Base-by-base conservation (phyloP, 1,140 invertebrate species). In the Medauroidea extradentata region DNA sequence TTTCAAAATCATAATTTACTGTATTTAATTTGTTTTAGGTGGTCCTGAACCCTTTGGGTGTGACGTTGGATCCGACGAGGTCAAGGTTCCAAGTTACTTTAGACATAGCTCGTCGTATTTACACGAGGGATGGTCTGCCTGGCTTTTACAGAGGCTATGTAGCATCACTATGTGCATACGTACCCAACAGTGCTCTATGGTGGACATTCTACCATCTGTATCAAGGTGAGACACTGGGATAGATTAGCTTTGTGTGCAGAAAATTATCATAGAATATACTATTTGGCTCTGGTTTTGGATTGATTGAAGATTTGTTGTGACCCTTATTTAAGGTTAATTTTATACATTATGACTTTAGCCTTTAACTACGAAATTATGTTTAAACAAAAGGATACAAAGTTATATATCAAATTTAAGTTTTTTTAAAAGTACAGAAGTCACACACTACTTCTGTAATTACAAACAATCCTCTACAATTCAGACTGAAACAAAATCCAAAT, bases 151-250 rank as follows among this genome's bases (percentile, higher is more conserved):
- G 94, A 63, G 96, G 96, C 0, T 98, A 98, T 73, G 79, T 88
- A 25, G 93, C 94, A 23, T 97, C 94, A 18, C 76, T 98, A 1
- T 87, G 88, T 62, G 90, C 93, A 3, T 98, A 96, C 77, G 93
- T 96, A 58, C 94, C 95, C 8, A 97, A 94, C 73, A 95, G 92
- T 58, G 95, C 94, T 11, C 80, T 97, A 19, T 98, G 95, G 94
- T 98, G 95, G 95, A 87, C 87, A 29, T 89, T 97, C 65, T 98
- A 98, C 79, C 93, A 94, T 59, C 81, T 89, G 46, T 98, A 96
- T 77, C 93, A 95, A 85, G 92, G 93, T 96, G 78, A 74, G 65
- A 69, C 43, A 16, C 18, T 34, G 29, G n/a, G n/a, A n/a, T n/a
- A n/a, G n/a, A n/a, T n/a, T n/a, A n/a, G n/a, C n/a, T n/a, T n/a